Conservation (phyloP, 2,888 invertebrate genomes). For the Cheilosia variabilis region DNA sequence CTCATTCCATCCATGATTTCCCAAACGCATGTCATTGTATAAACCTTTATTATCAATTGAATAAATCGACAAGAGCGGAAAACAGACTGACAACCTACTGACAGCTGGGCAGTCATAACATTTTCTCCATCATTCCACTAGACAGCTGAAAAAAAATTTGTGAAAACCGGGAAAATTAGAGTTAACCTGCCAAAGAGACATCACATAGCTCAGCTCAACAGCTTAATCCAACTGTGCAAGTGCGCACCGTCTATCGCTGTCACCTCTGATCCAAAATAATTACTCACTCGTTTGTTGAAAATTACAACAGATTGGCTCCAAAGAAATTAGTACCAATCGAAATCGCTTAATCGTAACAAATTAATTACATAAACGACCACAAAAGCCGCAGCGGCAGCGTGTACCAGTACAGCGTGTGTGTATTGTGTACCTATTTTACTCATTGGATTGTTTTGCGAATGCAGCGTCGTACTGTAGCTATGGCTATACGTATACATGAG, state of each 20-base stretch:
- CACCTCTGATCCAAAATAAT: constrained; percentile 30
- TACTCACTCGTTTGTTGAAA: constrained; percentile 18
- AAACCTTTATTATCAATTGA: not conserved
- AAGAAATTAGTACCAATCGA: constrained; percentile 30
- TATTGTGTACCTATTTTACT: not conserved
- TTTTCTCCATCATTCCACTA: not conserved
- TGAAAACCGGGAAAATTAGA: not conserved
- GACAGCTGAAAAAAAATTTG: not conserved
- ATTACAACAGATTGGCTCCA: not conserved
- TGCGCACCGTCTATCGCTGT: constrained; percentile 16
- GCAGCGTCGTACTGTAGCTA: not conserved
- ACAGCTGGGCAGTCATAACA: constrained; percentile 9
- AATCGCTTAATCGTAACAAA: constrained; percentile 67
- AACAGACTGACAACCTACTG: not conserved
- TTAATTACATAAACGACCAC: constrained; percentile 68
- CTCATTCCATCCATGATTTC: not conserved
- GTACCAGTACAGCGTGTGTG: constrained; percentile 8
- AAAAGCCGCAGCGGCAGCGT: constrained; percentile 38
- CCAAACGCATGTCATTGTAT: not conserved
- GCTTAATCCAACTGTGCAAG: not conserved
- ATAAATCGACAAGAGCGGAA: not conserved
- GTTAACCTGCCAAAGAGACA: not conserved
- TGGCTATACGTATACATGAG: not conserved
- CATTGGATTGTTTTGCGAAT: constrained; percentile 25
- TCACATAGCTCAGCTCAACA: not conserved